Evolutionary conservation across 2,797 vertebrate genomes (phyloP), one percentile per base, ranked within the genome.

Genomic region (Myiotriccus ornatus): DNA sequence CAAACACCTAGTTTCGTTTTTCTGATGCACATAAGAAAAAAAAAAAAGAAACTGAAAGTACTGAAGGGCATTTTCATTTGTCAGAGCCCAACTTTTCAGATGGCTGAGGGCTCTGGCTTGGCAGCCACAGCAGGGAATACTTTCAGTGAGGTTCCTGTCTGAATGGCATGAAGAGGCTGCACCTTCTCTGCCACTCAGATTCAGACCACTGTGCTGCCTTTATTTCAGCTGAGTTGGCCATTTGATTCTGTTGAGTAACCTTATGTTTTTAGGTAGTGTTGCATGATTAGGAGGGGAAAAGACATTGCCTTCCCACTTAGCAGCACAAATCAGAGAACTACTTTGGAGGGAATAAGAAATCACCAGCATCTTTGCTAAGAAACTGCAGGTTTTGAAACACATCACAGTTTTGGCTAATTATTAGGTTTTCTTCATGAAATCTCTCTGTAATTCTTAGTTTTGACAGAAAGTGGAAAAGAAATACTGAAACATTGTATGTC

Each of bases 401-500:
- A 88, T 12, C 39, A 63, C 28, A 13, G 15, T 64, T 89, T 71
- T 49, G 27, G 34, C 24, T 39, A 50, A 25, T 81, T 78, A 25
- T 49, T 77, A 68, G 78, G 27, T 70, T 80, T 71, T 49, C 49
- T 78, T 90, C 32, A 6, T 71, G 12, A 37, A 59, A 16, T 49
- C 7, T 67, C 27, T 78, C 81, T 76, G 35, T 37, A 79, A 9
- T 69, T 86, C 50, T 78, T 53, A 22, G 9, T 70, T 91, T 86
- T 69, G 46, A 35, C 62, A 89, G 50, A 46, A 65, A 79, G 17
- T 32, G 20, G 43, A 87, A 88, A 50, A 94, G n/a, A 86, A 89
- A 64, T 41, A 57, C 3, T 80, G 69, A 88, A 83, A 56, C 4
- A 10, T 8, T 55, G 8, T 21, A 35, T 15, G 28, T 65, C 23